phyloP scores from a whole-genome alignment of 2,888 invertebrate species.

The Petrolisthes manimaculis region DNA sequence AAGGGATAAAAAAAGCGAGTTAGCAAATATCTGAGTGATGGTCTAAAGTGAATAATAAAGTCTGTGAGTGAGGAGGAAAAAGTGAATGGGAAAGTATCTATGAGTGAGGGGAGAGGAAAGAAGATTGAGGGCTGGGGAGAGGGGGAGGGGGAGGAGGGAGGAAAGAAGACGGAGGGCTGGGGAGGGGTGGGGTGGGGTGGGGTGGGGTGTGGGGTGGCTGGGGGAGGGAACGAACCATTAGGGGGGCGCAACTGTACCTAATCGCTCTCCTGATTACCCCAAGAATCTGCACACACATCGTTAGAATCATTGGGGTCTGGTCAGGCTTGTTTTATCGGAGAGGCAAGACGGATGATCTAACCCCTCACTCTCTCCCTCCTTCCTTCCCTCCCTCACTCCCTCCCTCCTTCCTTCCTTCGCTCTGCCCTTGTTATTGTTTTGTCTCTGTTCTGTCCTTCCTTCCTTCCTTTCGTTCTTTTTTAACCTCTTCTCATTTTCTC shows the following conservation, averaged over 20 bases:
- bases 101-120: background rate
- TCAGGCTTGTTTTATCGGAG: constrained; percentile 45
- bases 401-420: background rate
- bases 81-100: background rate
- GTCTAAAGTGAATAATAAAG: background rate
- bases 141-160: background rate
- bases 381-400: background rate
- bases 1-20: too few relatives aligned
- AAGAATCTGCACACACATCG: constrained; percentile 38
- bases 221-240: constrained; percentile 5
- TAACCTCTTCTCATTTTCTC: background rate
- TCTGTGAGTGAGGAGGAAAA: background rate
- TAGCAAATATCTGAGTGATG: too few relatives aligned
- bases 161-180: background rate
- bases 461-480: background rate
- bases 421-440: background rate
- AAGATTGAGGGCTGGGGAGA: background rate
- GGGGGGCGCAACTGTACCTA: constrained; percentile 40
- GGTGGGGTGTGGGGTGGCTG: background rate
- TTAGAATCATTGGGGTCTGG: constrained; percentile 54
- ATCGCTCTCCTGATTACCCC: constrained; percentile 36
- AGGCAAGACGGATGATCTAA: constrained; percentile 21
- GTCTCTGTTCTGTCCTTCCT: background rate
- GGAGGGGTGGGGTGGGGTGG: background rate
- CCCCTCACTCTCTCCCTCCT: constrained; percentile 3